These are phyloP conservation scores for Bursaphelenchus okinawaensis DNA, from an alignment of 2,888 invertebrate species.

Conservation along the genomic window DNA sequence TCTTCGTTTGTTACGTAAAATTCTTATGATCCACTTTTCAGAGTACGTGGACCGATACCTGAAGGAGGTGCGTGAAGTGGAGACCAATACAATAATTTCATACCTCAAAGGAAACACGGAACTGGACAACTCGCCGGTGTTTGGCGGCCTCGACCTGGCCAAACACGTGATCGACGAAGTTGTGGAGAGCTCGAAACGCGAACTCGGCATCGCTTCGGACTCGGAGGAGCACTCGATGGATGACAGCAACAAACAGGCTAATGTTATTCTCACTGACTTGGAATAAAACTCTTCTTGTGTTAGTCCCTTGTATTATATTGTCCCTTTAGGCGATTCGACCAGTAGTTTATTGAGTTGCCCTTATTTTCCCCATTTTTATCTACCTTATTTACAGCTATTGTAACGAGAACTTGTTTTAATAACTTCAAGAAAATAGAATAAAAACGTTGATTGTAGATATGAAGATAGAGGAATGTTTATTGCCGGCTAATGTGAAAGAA, in stretches of 20 bases:
- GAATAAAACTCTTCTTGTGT: neutral
- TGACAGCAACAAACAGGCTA: neutral
- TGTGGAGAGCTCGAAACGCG: neutral
- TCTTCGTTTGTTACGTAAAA: no score
- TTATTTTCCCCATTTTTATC: no score
- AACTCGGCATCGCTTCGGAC: neutral
- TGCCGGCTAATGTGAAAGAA: no score
- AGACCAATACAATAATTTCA: conserved; percentile 24
- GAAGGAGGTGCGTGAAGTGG: conserved; percentile 12
- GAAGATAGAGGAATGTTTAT: no score
- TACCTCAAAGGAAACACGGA: conserved; percentile 13
- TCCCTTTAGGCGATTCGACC: neutral
- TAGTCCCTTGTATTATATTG: neutral
- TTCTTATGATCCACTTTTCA: no score
- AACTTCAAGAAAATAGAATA: neutral
- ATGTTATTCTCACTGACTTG: neutral
- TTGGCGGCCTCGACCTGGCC: conserved; percentile 30
- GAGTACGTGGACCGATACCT: neutral
- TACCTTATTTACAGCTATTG: no score
- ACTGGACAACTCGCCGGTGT: conserved; percentile 23
- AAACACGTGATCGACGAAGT: conserved; percentile 25
- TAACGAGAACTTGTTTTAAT: neutral
- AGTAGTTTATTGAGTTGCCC: neutral
- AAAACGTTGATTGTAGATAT: no score
- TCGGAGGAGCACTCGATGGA: neutral